Percentiles rank a stretch among this genome's conserved stretches.
Conservation (phyloP, 2,113 vertebrate species). For the Syngnathus floridae region DNA sequence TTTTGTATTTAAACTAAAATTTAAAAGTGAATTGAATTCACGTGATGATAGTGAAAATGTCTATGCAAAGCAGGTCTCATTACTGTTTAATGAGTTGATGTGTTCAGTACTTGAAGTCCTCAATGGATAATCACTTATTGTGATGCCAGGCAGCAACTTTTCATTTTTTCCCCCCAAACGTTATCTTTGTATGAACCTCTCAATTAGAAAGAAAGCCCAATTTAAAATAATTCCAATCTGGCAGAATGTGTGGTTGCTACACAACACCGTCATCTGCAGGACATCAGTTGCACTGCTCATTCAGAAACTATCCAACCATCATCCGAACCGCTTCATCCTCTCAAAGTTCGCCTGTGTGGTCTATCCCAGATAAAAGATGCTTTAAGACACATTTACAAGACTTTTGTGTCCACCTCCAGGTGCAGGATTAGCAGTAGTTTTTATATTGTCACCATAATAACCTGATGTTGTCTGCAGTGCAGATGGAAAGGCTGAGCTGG, state of each 20-base stretch:
- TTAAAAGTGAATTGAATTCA: conserved; percentile 22
- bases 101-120: conserved; percentile 21
- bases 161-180: conserved; percentile 52
- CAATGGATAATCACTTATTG: conserved; percentile 5
- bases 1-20: no score
- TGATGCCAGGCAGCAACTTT: conserved; percentile 18
- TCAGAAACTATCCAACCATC: no score
- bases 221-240: conserved; percentile 21
- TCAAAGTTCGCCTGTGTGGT: no score
- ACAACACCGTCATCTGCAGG: conserved; percentile 61
- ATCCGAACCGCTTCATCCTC: no score
- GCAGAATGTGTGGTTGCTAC: conserved; percentile 18
- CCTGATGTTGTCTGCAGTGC: conserved; percentile 24
- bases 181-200: conserved; percentile 46
- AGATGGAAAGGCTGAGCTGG: conserved; percentile 42
- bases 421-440: conserved; percentile 10
- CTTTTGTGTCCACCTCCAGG: not conserved
- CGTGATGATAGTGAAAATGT: conserved; percentile 9
- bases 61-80: conserved; percentile 50
- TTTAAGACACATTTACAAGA: not conserved
- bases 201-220: conserved; percentile 36
- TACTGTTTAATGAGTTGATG: conserved; percentile 8
- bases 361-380: not conserved
- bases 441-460: conserved; percentile 19
- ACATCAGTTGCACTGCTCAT: conserved; percentile 21